Evolutionary conservation across 2,113 vertebrate species (phyloP), one percentile per base, ranked within the genome.

Genomic region (Silurus glanis): DNA sequence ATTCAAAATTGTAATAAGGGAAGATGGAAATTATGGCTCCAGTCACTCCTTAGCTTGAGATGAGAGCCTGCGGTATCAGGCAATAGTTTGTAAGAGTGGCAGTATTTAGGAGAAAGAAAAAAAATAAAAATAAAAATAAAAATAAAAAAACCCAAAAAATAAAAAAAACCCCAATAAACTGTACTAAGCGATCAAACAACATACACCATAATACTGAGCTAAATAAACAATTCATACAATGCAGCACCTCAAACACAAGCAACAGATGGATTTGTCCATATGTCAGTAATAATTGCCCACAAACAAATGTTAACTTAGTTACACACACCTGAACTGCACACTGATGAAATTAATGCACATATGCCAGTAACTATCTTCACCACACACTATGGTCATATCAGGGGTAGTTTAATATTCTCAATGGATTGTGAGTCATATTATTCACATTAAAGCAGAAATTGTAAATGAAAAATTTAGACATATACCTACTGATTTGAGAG

Each of bases 201-300:
- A 14, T 69, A 87, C 23, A 84, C 64, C 61, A 80, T 62, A 55
- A 88, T 55, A 67, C 49, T 58, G 84, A 62, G 59, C 49, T 83
- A 83, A 82, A 58, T 80, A 75, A 82, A 91, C 90, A 85, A 55
- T 87, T 89, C 71, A 67, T 92, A 90, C 91, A 86, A 86, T 92
- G 91, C 86, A 92, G 90, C 90, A 88, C 87, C 83, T 88, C 85
- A 91, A 85, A 89, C 56, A 21, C 61, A 71, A 85, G 45, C 76
- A 71, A 88, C 58, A 64, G n/a, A 62, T 86, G 69, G 80, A 81
- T 88, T 72, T 89, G 90, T 90, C 92, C 87, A 90, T 91, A 83
- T 79, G 84, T 87, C 72, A 76, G 87, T 85, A 89, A 89, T 90
- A 90, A 88, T 75, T 84, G 88, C 82, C 87, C 64, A 89, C 83